Percentiles rank a stretch among this genome's conserved stretches.
These are phyloP conservation scores for Gymnoscopelus braueri DNA, from an alignment of 2,797 vertebrate genomes.

Conservation along the genomic window DNA sequence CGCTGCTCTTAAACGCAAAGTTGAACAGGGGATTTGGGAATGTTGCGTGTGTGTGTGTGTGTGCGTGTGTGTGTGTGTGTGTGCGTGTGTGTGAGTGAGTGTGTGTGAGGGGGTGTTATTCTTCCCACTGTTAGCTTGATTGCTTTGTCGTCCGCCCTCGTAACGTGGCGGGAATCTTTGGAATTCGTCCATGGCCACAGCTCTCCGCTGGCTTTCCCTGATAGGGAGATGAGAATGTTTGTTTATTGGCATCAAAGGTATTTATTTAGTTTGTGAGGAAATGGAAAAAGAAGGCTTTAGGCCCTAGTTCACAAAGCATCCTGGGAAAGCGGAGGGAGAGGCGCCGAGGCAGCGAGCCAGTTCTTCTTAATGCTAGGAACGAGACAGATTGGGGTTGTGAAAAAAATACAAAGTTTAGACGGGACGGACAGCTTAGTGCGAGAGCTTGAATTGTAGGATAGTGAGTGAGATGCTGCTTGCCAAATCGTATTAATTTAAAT, in stretches of 20 bases:
- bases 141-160: not conserved
- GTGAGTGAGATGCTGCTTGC: no score
- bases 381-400: not conserved
- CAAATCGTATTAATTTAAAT: no score
- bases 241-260: conserved; percentile 51
- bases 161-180: conserved; percentile 3
- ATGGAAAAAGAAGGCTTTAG: conserved; percentile 63
- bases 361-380: conserved; percentile 5
- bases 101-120: no score
- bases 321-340: conserved; percentile 60
- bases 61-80: no score
- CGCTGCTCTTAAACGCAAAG: not conserved
- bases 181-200: conserved; percentile 19
- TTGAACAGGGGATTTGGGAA: no score
- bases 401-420: no score
- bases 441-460: no score
- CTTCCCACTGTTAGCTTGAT: no score
- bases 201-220: conserved; percentile 8
- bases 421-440: no score
- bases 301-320: conserved; percentile 64
- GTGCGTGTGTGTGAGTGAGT: no score
- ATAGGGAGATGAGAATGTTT: conserved; percentile 53
- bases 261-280: conserved; percentile 74
- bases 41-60: no score
- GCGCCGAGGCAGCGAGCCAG: conserved; percentile 41